Evolutionary conservation across 2,888 invertebrate genomes (phyloP).

Genomic region (Orthosia gothica): DNA sequence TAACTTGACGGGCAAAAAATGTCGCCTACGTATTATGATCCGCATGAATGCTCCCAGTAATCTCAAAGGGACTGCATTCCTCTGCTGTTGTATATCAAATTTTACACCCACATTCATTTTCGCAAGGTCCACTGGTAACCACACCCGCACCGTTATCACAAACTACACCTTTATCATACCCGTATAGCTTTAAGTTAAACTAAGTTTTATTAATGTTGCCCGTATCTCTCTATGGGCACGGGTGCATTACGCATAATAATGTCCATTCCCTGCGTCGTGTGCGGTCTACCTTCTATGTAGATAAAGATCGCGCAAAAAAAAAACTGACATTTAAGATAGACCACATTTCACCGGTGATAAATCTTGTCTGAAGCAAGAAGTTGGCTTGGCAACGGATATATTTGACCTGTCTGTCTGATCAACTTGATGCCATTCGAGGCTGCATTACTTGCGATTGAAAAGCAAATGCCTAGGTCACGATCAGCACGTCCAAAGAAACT

Average conservation of each 20-base stretch:
- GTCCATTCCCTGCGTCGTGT: slow-evolving; percentile 70
- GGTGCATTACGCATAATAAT: slow-evolving; percentile 59
- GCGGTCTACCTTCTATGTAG: slow-evolving; percentile 71
- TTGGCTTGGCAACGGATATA: slow-evolving; percentile 50
- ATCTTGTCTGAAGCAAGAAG: slow-evolving; percentile 61
- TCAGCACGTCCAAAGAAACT: slow-evolving; percentile 76
- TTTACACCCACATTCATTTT: slow-evolving; percentile 72
- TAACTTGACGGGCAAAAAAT: slow-evolving; percentile 66
- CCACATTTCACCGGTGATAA: slow-evolving; percentile 61
- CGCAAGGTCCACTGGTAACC: slow-evolving; percentile 72
- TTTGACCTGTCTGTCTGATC: slow-evolving; percentile 59
- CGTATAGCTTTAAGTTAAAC: slow-evolving; percentile 54
- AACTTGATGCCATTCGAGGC: slow-evolving; percentile 76
- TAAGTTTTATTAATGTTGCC: slow-evolving; percentile 60
- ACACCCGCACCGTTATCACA: slow-evolving; percentile 72
- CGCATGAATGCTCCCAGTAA: slow-evolving; percentile 65
- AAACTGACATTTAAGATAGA: slow-evolving; percentile 51
- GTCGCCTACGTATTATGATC: slow-evolving; percentile 67
- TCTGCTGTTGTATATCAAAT: slow-evolving; percentile 57
- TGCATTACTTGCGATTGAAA: slow-evolving; percentile 65
- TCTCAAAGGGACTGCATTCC: slow-evolving; percentile 72
- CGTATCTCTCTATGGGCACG: slow-evolving; percentile 53
- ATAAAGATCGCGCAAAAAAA: slow-evolving; percentile 72
- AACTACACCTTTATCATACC: slow-evolving; percentile 67
- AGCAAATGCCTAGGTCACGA: slow-evolving; percentile 87